phyloP scores from a whole-genome alignment of 2,797 vertebrate species.

The Coregonus suidteri region DNA sequence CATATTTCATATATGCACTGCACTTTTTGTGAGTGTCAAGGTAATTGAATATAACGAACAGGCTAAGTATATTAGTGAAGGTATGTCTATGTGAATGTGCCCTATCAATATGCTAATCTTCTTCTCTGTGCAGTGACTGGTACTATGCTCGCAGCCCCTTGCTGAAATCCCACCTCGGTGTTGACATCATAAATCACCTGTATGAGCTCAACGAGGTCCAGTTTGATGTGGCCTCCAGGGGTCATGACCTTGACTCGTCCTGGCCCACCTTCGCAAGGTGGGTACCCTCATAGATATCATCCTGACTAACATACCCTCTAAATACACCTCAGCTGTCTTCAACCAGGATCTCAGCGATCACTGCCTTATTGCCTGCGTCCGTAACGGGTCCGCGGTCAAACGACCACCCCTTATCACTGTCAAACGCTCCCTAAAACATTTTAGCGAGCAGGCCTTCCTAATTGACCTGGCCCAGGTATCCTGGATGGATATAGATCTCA shows the following conservation, averaged over 20 bases:
- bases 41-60: neutral
- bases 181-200: constrained; percentile 88
- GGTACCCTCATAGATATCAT: too few species aligned
- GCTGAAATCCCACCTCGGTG: constrained; percentile 85
- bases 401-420: too few species aligned
- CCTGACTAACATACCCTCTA: too few species aligned
- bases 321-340: too few species aligned
- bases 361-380: too few species aligned
- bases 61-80: neutral
- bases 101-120: neutral
- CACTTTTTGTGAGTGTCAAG: neutral
- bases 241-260: constrained; percentile 90
- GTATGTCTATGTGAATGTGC: neutral
- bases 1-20: too few species aligned
- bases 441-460: too few species aligned
- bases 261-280: constrained; percentile 95
- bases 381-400: too few species aligned
- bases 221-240: constrained; percentile 92
- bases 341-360: too few species aligned
- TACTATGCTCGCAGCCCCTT: constrained; percentile 93
- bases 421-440: too few species aligned
- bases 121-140: constrained; percentile 83
- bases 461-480: too few species aligned
- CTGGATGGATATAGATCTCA: too few species aligned
- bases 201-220: constrained; percentile 95